phyloP scores from a whole-genome alignment of 1,140 invertebrate species.

The Mya arenaria region DNA sequence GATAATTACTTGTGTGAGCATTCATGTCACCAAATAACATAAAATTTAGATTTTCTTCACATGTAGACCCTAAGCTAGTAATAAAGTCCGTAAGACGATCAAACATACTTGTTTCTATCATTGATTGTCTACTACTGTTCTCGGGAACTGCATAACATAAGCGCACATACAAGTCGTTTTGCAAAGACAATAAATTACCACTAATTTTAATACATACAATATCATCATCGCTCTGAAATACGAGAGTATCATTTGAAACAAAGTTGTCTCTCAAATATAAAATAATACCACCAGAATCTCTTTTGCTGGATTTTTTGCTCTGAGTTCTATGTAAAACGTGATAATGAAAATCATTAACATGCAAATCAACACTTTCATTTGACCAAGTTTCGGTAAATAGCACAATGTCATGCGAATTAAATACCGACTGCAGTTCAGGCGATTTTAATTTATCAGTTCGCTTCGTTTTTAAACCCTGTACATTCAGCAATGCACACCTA shows the following conservation, averaged over 20 bases:
- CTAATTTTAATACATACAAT: neutral
- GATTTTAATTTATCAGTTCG: conserved; percentile 4
- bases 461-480: neutral
- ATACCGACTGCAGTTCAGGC: neutral
- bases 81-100: neutral
- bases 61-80: neutral
- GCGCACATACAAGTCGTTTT: neutral
- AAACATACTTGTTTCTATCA: conserved; percentile 9
- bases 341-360: neutral
- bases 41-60: neutral
- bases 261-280: neutral
- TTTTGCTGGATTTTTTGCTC: neutral
- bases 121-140: neutral
- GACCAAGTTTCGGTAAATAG: neutral
- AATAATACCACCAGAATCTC: conserved; percentile 6
- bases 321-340: conserved; percentile 6
- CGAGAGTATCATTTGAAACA: neutral
- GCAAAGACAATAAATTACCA: too few species aligned
- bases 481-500: neutral
- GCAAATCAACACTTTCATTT: neutral
- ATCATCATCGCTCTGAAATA: neutral
- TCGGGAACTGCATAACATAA: neutral
- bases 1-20: neutral
- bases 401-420: neutral
- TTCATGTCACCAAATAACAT: neutral